Base-by-base conservation (phyloP, 2,888 invertebrate species). In the Osedax frankpressi region DNA sequence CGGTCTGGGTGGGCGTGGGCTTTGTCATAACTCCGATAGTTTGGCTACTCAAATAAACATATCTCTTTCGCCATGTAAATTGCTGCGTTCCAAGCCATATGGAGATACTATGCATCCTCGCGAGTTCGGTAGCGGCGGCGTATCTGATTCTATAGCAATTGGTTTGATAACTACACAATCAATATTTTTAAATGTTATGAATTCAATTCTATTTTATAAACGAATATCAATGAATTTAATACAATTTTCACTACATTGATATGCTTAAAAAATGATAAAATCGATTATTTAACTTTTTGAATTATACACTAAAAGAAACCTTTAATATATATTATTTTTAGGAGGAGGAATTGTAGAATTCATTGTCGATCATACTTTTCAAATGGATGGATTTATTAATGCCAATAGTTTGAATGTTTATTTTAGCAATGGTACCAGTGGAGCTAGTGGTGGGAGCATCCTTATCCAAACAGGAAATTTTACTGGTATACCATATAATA, bases 51-150 rank as follows among this genome's bases (percentile, higher is more conserved):
- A n/a, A n/a, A n/a, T n/a, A n/a, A n/a, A n/a, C n/a, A n/a, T n/a
- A n/a, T 11, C 19, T 6, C 6, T 11, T 11, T 44, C 44, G 44
- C 27, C 24, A 6, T 80, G 80, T 73, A 76, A 78, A 59, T 77
- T 80, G 1, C 74, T 74, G 24, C 76, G 79, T 59, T 77, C 75
- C 63, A 25, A 69, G 14, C 79, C 80, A 2, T 80, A 80, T 72
- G 80, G 79, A 2, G 74, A 78, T 71, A 69, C 79, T 3, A 78
- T 78, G 71, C n/a, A 24, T 6, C 80, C 80, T 19, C 3, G n/a
- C 3, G 75, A 76, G 3, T 79, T 74, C 75, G 80, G 80, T 19
- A 79, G 79, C 75, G 80, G 80, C 11, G 80, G 80, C 14, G 74
- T 75, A 14, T n/a, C n/a, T n/a, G n/a, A n/a, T n/a, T n/a, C 63